Conservation (phyloP, 2,888 invertebrate genomes). For the Caenorhabditis imperialis region DNA sequence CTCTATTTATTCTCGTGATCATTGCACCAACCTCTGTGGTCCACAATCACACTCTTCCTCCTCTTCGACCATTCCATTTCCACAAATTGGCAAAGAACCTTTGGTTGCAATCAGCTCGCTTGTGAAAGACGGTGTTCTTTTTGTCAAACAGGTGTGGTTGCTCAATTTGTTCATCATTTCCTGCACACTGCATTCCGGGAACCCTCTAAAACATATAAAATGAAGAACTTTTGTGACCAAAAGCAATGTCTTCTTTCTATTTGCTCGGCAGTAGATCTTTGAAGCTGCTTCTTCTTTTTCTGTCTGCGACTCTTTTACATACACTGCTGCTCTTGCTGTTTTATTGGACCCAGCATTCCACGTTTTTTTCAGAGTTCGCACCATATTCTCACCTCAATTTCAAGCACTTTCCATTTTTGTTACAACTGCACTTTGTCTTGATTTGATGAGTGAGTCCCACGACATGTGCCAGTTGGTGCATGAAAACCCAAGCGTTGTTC, state of each 20-base stretch:
- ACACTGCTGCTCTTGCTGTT: slow-evolving; percentile 9
- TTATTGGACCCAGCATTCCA: neutral
- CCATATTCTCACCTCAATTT: slow-evolving; percentile 55
- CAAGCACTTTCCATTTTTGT: slow-evolving; percentile 58
- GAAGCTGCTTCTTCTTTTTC: slow-evolving; percentile 25
- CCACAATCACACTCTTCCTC: slow-evolving; percentile 69
- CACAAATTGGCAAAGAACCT: slow-evolving; percentile 56
- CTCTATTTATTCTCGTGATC: neutral
- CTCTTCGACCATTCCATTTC: slow-evolving; percentile 62
- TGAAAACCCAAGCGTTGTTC: slow-evolving; percentile 64
- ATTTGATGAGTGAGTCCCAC: slow-evolving; percentile 62
- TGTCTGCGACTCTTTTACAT: slow-evolving; percentile 19
- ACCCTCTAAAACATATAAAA: slow-evolving; percentile 58
- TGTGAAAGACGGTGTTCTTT: slow-evolving; percentile 17
- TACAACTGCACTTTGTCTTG: slow-evolving; percentile 57
- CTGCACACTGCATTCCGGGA: slow-evolving; percentile 65
- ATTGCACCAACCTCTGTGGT: slow-evolving; percentile 42
- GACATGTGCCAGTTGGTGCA: slow-evolving; percentile 66
- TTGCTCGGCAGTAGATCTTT: slow-evolving; percentile 44
- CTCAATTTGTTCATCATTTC: slow-evolving; percentile 57
- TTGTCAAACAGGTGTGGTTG: slow-evolving; percentile 51
- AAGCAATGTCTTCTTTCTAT: slow-evolving; percentile 23
- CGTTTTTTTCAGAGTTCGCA: slow-evolving; percentile 8
- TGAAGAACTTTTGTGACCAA: too few species aligned
- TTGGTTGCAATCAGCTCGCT: slow-evolving; percentile 24